Base-by-base conservation (phyloP, 1,140 invertebrate species). In the Pseudomyrmex gracilis region DNA sequence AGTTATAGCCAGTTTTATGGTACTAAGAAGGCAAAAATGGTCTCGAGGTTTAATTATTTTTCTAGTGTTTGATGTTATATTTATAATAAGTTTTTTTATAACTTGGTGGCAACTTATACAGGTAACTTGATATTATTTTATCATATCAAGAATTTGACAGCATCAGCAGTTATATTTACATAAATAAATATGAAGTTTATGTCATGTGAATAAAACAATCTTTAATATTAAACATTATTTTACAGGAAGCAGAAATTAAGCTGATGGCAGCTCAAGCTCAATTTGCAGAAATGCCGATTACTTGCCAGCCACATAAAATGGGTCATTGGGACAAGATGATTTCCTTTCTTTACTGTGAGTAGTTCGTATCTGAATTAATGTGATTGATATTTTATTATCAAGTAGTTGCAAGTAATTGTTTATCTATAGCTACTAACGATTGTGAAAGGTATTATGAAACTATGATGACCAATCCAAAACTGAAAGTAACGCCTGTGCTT, bases 241-340 rank as follows among this genome's bases (percentile, higher is more conserved):
- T 68, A 2, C 55, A 93, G 92, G 91, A 93, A 73, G 90, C 85
- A 34, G 85, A 91, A 73, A 90, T 92, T n/a, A 90, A 92, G 66
- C 60, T 82, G 73, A 64, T 58, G 49, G 85, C 90, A 2, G 67
- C 84, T 22, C 89, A 90, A 86, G 68, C 86, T 17, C 84, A 89
- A 64, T 90, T 84, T 74, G 22, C 61, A 9, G 2, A 86, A 51
- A 53, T 90, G 63, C 92, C 92, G 43, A 73, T 85, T 60, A 60
- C 89, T 4, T 93, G 92, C 66, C 76, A 87, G 10, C 88, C 90
- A 3, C 7, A 89, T 67, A 82, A 91, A 71, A 90, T 92, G 90
- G 63, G 13, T 66, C 13, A 73, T 4, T 86, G 71, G 88, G 51
- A 86, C 1, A 89, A 84, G 10, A 60, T 86, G 2, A 0, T 58